Percentiles rank a stretch among this genome's conserved stretches.
Conservation (phyloP, 2,113 vertebrate genomes). For the Carettochelys insculpta region DNA sequence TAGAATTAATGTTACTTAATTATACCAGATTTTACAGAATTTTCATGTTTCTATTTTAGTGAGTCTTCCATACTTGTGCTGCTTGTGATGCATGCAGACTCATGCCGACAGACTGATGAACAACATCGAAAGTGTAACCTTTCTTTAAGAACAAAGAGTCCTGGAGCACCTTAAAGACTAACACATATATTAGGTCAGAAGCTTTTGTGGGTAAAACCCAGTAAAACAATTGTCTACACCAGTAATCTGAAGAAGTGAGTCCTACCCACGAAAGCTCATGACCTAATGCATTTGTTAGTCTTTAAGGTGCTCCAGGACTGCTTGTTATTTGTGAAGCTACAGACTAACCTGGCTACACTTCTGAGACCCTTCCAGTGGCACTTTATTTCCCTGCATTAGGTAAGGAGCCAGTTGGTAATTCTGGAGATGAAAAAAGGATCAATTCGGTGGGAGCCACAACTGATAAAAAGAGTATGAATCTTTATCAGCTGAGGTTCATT, state of each 20-base stretch:
- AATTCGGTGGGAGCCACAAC: neutral
- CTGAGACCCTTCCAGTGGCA: neutral
- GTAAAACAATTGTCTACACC: no score
- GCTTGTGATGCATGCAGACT: fast-evolving
- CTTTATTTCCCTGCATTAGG: constrained; percentile 3
- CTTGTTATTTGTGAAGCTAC: no score
- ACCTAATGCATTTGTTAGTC: no score
- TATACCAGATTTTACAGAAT: neutral
- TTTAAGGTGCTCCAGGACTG: no score
- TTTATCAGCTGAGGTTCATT: neutral
- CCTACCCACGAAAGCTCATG: no score
- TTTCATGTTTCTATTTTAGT: neutral
- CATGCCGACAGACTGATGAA: neutral
- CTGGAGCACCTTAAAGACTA: no score
- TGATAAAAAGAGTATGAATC: neutral
- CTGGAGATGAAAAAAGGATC: neutral
- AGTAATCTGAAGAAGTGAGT: no score
- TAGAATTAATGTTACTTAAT: neutral
- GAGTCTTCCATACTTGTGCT: neutral
- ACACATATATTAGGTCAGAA: no score
- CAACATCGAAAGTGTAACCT: neutral
- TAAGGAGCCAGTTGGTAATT: neutral
- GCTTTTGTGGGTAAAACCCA: no score
- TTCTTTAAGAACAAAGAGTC: neutral
- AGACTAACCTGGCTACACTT: no score